A percentile compares a stretch with the other conserved stretches of the same genome.
These are phyloP conservation scores for Tetranychus truncatus DNA, from an alignment of 2,888 invertebrate species.

Conservation along the genomic window DNA sequence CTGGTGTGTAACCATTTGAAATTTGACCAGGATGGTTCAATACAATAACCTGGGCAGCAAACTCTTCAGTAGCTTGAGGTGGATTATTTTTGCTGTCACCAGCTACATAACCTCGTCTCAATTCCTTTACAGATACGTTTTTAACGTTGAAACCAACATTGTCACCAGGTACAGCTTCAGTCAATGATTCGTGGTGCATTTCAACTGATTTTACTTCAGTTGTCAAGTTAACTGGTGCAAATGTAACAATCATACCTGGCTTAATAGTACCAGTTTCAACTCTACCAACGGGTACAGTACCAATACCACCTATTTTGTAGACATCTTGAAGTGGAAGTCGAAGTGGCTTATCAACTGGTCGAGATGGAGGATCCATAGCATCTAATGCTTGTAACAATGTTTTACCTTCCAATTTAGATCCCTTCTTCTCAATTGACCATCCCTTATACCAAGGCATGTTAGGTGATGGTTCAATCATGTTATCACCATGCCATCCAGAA, in stretches of 20 bases:
- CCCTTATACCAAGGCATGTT: slow-evolving; percentile 96
- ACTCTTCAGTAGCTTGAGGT: slow-evolving; percentile 78
- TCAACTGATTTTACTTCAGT: slow-evolving; percentile 99
- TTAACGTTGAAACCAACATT: slow-evolving; percentile 99
- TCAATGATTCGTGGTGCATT: slow-evolving; percentile 98
- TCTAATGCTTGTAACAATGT: slow-evolving; percentile 92
- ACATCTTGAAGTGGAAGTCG: slow-evolving; percentile 98
- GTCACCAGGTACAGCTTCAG: slow-evolving; percentile 91
- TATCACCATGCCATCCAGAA: slow-evolving; percentile 99
- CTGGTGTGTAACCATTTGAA: slow-evolving; percentile 93
- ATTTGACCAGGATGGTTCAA: slow-evolving; percentile 99
- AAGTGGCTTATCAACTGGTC: slow-evolving; percentile 91
- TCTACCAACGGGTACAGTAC: slow-evolving; percentile 98
- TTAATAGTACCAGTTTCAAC: slow-evolving; percentile 95
- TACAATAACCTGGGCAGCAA: slow-evolving; percentile 94
- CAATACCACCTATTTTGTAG: slow-evolving; percentile 97
- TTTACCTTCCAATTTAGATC: slow-evolving; percentile 80
- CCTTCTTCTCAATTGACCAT: slow-evolving; percentile 85
- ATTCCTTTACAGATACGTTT: slow-evolving; percentile 84
- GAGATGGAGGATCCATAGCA: slow-evolving; percentile 77
- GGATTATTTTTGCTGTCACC: slow-evolving; percentile 95
- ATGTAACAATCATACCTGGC: slow-evolving; percentile 88
- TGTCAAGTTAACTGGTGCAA: slow-evolving; percentile 85
- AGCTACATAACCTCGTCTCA: slow-evolving; percentile 95
- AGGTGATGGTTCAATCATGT: slow-evolving; percentile 87